Base-by-base conservation (phyloP, 1,140 invertebrate species). In the Eulimnadia texana region DNA sequence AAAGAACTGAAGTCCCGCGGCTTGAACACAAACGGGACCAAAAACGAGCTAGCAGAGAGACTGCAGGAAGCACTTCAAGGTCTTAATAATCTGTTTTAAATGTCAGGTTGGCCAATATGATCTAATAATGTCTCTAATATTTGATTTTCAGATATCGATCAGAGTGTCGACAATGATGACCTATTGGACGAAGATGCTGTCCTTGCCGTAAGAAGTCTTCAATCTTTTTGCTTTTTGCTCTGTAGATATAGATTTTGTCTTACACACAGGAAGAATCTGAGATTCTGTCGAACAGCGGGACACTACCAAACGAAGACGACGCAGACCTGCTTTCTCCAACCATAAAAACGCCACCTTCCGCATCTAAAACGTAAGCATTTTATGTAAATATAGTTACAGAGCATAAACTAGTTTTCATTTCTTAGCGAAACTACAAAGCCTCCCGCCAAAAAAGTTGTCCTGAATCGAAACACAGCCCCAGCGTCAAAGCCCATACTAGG, bases 381-480 rank as follows among this genome's bases (percentile, higher is more conserved):
- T 42, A 9, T 9, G 16, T 6, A 42, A 9, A 42, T 16, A 16
- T 42, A 16, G 6, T 42, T 16, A 42, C 33, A 9, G 16, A 42
- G 16, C 33, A 16, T 6, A 42, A 42, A 16, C 16, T 42, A 16
- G 33, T 42, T 42, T 42, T 42, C 33, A 9, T 42, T 42, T 42
- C 16, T 16, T 42, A 42, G 33, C 16, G 33, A 42, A 42, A 9
- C 33, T 42, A 16, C 33, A 42, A 42, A 42, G 16, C 16, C 33
- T 9, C 6, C 33, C 6, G 6, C 71, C 1, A 83, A 82, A 65
- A 82, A 81, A 70, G 74, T 84, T 59, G 76, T 86, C 22, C 68
- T 87, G 1, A 86, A 86, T 65, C 78, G 85, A 60, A 65, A 67
- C 9, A 69, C 70, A 10, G 55, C 65, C 28, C 63, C 64, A 20